Conservation (phyloP, 2,113 vertebrate genomes). For the Sylvilagus bachmani region DNA sequence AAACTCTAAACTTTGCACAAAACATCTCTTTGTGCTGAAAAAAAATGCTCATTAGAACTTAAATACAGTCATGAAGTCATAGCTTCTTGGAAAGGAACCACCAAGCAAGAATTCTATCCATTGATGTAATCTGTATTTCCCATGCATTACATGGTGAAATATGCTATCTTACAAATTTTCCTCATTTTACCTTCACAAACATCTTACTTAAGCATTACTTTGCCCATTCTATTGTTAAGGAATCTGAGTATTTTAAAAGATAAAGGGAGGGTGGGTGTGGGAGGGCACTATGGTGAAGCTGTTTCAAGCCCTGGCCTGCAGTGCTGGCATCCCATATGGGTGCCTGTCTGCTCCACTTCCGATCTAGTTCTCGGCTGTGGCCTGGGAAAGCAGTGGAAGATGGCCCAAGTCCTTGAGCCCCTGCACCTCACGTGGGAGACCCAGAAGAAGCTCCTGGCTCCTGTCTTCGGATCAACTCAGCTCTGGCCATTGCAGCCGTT, state of each 20-base stretch:
- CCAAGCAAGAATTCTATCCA: neutral
- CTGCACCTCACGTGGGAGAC: no score
- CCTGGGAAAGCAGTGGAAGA: no score
- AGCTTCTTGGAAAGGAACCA: neutral
- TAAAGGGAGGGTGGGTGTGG: no score
- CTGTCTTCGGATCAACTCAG: no score
- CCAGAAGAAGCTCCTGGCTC: no score
- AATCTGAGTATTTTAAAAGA: neutral
- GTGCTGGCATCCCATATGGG: neutral
- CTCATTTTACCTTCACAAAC: neutral
- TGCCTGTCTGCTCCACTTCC: no score
- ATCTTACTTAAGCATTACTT: neutral
- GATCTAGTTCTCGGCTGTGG: no score
- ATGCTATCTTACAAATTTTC: neutral
- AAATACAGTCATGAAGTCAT: fast-evolving
- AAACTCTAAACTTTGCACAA: neutral
- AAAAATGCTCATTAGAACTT: neutral
- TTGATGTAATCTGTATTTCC: neutral
- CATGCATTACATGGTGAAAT: neutral
- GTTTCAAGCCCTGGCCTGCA: neutral
- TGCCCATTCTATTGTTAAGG: neutral
- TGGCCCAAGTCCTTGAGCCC: no score
- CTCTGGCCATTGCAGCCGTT: no score
- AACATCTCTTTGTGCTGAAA: neutral
- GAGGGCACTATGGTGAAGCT: no score